Evolutionary conservation across 2,113 vertebrate genomes (phyloP), one percentile per base, ranked within the genome.

Genomic region (Sylvilagus bachmani): DNA sequence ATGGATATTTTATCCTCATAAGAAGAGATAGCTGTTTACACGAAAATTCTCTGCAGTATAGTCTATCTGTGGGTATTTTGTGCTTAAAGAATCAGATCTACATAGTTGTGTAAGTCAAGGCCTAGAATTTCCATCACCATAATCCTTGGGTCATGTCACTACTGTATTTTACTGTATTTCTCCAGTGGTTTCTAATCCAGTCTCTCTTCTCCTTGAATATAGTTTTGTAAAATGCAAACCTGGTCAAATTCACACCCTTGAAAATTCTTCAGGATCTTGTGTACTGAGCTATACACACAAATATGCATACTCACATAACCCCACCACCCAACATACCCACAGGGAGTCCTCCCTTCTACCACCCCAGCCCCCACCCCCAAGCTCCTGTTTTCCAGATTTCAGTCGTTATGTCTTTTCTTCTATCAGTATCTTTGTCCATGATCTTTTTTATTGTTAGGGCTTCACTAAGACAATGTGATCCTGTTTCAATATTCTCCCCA

Each of bases 51-150:
- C 92, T 75, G 53, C 29, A 53, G 67, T 86, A 10, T 80, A 89
- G 51, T 58, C 69, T 89, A 24, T 31, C 64, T 38, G 25, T 70
- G 58, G 58, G 51, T 38, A 85, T 38, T 27, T 4, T 74, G 31
- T 49, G 2, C 51, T 36, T 69, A 17, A 80, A 64, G 22, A 89
- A 33, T 21, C 38, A 84, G n/a, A 22, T 51, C 27, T 69, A 74
- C 33, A 24, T 74, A 70, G 12, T 92, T 94, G 75, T 78, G 6
- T 82, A 86, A 93, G 24, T 25, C 3, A 94, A 67, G 44, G 9
- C 61, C 64, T 86, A 96, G 49, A 89, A 74, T 93, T 51, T 94
- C 61, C 70, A 61, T 73, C 66, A 67, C 24, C 64, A 89, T 71
- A 83, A 38, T 13, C 24, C 78, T 71, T 66, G 69, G n/a, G n/a